These are phyloP conservation scores for Pyrgilauda ruficollis DNA, from an alignment of 2,113 vertebrate species.

Conservation along the genomic window DNA sequence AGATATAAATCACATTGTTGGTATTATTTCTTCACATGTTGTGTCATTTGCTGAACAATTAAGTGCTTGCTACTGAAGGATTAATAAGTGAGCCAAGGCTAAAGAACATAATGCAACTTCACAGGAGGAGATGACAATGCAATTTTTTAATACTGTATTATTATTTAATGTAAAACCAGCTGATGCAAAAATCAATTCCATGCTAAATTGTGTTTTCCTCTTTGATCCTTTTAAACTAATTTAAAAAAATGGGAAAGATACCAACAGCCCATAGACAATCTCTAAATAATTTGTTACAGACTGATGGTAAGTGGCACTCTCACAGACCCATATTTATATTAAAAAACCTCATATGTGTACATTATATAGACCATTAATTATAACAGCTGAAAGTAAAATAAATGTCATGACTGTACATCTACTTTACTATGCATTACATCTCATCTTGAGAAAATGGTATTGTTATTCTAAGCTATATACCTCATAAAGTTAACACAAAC, in stretches of 20 bases:
- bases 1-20: not conserved
- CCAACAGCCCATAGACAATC: not conserved
- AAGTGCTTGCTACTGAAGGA: not conserved
- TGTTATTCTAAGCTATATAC: not conserved
- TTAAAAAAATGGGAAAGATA: not conserved
- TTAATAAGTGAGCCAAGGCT: not conserved
- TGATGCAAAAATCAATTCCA: conserved; percentile 23
- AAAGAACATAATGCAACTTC: not conserved
- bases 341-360: not conserved
- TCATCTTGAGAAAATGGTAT: not conserved
- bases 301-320: not conserved
- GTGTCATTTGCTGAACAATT: conserved; percentile 12
- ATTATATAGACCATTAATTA: not conserved
- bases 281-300: not conserved
- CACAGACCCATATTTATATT: not conserved
- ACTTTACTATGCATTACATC: not conserved
- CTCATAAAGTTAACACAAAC: not conserved
- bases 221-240: not conserved
- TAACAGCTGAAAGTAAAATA: not conserved
- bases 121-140: not conserved
- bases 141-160: not conserved
- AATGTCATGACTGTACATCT: not conserved
- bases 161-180: not conserved
- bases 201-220: not conserved
- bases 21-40: conserved; percentile 8